phyloP scores from a whole-genome alignment of 2,888 invertebrate species.

The Orthonevra nobilis region DNA sequence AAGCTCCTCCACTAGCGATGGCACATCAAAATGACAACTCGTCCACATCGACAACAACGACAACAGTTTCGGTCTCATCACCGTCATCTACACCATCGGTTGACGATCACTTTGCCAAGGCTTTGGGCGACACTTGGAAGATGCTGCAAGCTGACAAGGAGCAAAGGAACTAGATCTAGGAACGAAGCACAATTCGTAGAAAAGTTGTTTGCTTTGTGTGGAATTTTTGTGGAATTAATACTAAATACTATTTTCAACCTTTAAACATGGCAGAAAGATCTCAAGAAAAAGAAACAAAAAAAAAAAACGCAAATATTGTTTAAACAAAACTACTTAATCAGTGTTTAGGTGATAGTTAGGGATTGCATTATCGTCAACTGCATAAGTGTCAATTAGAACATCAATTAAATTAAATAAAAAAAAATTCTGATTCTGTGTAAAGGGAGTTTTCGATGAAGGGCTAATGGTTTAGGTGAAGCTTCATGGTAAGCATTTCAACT shows the following conservation, averaged over 20 bases:
- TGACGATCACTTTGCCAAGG: slow-evolving; percentile 96
- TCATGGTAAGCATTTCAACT: too few relatives aligned
- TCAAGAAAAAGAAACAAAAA: slow-evolving; percentile 47
- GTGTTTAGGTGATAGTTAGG: too few relatives aligned
- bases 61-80: slow-evolving; percentile 76
- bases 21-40: slow-evolving; percentile 28
- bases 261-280: slow-evolving; percentile 67
- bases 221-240: slow-evolving; percentile 46
- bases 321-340: too few relatives aligned
- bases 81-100: slow-evolving; percentile 83
- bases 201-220: slow-evolving; percentile 27
- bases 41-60: slow-evolving; percentile 72
- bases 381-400: too few relatives aligned
- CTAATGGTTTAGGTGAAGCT: too few relatives aligned
- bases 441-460: too few relatives aligned
- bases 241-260: slow-evolving; percentile 56
- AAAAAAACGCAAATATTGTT: slow-evolving; percentile 31
- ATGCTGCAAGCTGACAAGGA: slow-evolving; percentile 84
- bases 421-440: too few relatives aligned
- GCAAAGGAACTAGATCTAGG: slow-evolving; percentile 71
- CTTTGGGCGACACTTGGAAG: slow-evolving; percentile 91
- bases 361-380: too few relatives aligned
- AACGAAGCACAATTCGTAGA: neutral
- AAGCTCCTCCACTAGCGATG: slow-evolving; percentile 16
- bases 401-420: too few relatives aligned